Base-by-base conservation (phyloP, 2,113 vertebrate species). In the Neogobius melanostomus region DNA sequence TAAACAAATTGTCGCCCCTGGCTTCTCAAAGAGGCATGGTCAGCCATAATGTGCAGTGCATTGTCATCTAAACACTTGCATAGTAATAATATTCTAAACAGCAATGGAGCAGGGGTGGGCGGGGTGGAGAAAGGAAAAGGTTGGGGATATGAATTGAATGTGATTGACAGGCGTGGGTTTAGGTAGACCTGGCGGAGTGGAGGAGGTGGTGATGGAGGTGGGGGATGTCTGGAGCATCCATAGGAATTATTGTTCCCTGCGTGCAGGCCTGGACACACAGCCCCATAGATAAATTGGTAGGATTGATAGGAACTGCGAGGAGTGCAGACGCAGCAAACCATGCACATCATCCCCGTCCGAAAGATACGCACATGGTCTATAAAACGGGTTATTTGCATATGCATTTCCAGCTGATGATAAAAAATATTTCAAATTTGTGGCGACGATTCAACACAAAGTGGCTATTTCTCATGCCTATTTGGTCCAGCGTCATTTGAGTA, bases 161-260 rank as follows among this genome's bases (percentile, higher is more conserved):
- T 90, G 89, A 92, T 92, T 94, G 93, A 93, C 92, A 92, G 91
- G 87, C 85, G 78, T 91, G 76, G 88, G 81, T 79, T 91, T 82
- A 85, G 89, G 80, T 87, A 82, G 87, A 90, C 85, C 79, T 82
- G 82, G 84, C 77, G 76, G 85, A 80, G 74, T 85, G 83, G 85
- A 77, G 80, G 89, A 71, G 68, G 63, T 46, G 59, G 69, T 45
- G 65, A 16, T 21, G 54, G 57, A 47, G 69, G 3, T 72, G 67
- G 82, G 71, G 82, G 66, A 70, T 82, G 88, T 87, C 84, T 91
- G 85, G 76, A 85, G 82, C 86, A 84, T 90, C 88, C 82, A 89
- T 86, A 86, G 82, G 85, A 91, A 89, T 91, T 87, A 90, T 87
- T 87, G 87, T 90, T 86, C 83, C 84, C 68, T 16, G 80, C 75